A percentile compares a stretch with the other conserved stretches of the same genome.
Conservation (phyloP, 2,888 invertebrate genomes). For the Lasius platythorax region DNA sequence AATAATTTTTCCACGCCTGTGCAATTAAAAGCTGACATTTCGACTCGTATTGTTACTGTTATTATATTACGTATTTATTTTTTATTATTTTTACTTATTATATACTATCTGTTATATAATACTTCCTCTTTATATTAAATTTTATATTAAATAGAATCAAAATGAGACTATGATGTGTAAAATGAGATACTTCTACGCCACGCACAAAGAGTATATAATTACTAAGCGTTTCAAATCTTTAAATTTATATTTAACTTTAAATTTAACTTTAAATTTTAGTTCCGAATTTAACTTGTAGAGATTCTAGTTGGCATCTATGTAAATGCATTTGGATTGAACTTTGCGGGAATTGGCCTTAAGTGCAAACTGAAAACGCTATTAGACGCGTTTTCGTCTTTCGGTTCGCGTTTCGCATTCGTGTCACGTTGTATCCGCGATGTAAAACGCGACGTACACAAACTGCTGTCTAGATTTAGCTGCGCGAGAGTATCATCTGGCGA, state of each 20-base stretch:
- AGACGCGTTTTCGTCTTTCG: conserved; percentile 37
- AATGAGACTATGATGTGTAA: neutral
- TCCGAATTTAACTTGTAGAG: conserved; percentile 5
- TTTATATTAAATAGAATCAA: neutral
- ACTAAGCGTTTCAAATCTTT: neutral
- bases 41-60: neutral
- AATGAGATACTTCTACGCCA: neutral
- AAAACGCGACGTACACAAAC: conserved; percentile 33
- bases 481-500: conserved; percentile 32
- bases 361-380: conserved; percentile 29
- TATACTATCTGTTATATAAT: neutral
- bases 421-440: conserved; percentile 40
- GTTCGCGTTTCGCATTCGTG: conserved; percentile 8
- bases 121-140: neutral
- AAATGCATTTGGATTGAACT: conserved; percentile 9
- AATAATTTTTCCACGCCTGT: conserved; percentile 19
- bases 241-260: neutral
- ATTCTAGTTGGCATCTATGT: conserved; percentile 8
- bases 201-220: neutral
- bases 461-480: conserved; percentile 30
- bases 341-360: conserved; percentile 7
- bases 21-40: neutral
- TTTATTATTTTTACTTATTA: neutral
- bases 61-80: neutral
- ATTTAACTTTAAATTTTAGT: conserved; percentile 17